A percentile compares a stretch with the other conserved stretches of the same genome.
phyloP scores from a whole-genome alignment of 2,888 invertebrate genomes.

The Lumbricus terrestris region DNA sequence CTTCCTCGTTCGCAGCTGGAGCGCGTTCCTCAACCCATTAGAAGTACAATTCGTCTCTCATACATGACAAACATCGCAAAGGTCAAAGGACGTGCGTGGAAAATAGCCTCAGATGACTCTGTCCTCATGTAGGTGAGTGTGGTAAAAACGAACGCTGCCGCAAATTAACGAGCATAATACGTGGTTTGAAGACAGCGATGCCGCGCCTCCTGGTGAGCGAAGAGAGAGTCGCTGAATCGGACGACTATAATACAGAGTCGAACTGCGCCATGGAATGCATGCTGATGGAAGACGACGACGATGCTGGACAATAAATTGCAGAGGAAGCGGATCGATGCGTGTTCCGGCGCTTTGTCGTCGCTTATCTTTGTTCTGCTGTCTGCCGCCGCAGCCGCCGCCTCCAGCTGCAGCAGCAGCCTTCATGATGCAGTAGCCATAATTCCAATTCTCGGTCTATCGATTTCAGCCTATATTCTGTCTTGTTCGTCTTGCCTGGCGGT shows the following conservation, averaged over 20 bases:
- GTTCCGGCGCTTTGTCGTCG: background rate
- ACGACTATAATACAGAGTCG: background rate
- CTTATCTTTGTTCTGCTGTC: background rate
- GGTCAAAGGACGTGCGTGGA: background rate
- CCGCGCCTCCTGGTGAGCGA: background rate
- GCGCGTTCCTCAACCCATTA: background rate
- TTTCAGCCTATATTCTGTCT: background rate
- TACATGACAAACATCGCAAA: background rate
- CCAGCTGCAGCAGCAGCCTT: no score
- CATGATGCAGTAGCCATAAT: background rate
- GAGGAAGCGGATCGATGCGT: background rate
- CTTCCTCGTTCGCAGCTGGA: background rate
- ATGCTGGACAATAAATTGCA: background rate
- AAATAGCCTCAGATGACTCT: background rate
- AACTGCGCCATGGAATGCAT: background rate
- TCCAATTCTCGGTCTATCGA: slow-evolving; percentile 3
- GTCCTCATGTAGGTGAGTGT: background rate
- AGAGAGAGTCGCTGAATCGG: background rate
- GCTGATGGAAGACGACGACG: background rate
- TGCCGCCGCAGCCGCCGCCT: no score
- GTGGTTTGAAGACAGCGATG: background rate
- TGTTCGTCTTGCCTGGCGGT: background rate
- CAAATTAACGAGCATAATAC: background rate
- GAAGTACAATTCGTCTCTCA: background rate
- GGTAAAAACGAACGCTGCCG: background rate